Evolutionary conservation across 2,888 invertebrate species (phyloP).

Genomic region (Adelognathus sp.): DNA sequence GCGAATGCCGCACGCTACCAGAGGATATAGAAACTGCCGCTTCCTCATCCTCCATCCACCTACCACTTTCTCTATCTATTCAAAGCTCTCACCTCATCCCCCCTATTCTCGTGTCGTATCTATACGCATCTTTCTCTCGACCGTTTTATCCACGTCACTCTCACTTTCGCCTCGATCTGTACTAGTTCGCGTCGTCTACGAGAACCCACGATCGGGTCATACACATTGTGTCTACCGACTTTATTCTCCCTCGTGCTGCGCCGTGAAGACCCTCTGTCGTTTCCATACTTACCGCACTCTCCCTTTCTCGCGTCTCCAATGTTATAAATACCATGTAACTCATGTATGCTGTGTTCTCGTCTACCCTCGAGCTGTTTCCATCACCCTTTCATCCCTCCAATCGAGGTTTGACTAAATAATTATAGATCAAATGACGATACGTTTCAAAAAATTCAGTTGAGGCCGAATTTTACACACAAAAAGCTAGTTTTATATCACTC

Average conservation of each 20-base stretch:
- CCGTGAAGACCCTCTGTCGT: background rate
- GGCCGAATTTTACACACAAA: too few species aligned
- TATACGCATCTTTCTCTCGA: slow-evolving; percentile 15
- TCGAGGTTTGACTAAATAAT: too few species aligned
- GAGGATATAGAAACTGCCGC: slow-evolving; percentile 27
- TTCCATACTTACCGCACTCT: background rate
- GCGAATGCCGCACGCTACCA: background rate
- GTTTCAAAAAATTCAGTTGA: too few species aligned
- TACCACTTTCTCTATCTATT: background rate
- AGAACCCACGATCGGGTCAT: slow-evolving; percentile 14
- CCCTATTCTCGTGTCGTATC: slow-evolving; percentile 3
- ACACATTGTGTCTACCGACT: slow-evolving; percentile 22
- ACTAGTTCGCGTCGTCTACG: slow-evolving; percentile 7
- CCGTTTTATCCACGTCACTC: background rate
- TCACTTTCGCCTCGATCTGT: slow-evolving; percentile 33
- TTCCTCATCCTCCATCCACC: slow-evolving; percentile 22
- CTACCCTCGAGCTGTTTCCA: slow-evolving; percentile 23
- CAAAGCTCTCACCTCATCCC: background rate
- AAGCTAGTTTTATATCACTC: too few species aligned
- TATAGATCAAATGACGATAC: too few species aligned
- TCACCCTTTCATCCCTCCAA: too few species aligned
- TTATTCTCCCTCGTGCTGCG: background rate
- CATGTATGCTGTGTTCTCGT: slow-evolving; percentile 9
- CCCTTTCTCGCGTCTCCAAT: slow-evolving; percentile 7
- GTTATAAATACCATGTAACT: too few species aligned